phyloP scores from a whole-genome alignment of 1,140 invertebrate species.

The Phthorimaea operculella region DNA sequence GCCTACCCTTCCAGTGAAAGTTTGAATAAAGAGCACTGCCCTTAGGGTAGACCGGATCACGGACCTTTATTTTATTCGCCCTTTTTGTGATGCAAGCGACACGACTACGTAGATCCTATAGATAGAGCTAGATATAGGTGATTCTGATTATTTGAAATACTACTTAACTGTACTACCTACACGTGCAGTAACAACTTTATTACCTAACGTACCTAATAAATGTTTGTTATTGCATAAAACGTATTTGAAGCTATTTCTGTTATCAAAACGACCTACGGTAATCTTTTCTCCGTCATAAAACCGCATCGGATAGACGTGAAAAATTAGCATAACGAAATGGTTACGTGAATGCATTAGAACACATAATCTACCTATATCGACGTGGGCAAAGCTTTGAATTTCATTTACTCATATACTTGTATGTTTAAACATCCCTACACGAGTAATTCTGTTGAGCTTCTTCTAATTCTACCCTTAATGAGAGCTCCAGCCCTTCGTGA shows the following conservation, averaged over 20 bases:
- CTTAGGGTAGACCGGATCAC: slow-evolving; percentile 36
- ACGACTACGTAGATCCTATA: background rate
- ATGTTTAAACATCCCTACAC: slow-evolving; percentile 37
- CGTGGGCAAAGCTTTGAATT: background rate
- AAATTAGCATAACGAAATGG: slow-evolving; percentile 2
- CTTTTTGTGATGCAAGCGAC: slow-evolving; percentile 18
- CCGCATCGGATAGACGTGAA: background rate
- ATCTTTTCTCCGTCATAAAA: background rate
- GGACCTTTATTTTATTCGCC: slow-evolving; percentile 29
- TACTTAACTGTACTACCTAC: no score
- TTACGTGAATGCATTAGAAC: slow-evolving; percentile 14
- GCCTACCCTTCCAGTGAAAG: slow-evolving; percentile 45
- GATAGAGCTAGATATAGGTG: no score
- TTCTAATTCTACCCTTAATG: slow-evolving; percentile 47
- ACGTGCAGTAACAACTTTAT: no score
- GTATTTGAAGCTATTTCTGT: background rate
- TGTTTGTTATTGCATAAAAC: no score
- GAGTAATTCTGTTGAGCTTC: slow-evolving; percentile 29
- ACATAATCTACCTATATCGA: background rate
- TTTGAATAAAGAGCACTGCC: slow-evolving; percentile 51
- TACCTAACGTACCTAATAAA: no score
- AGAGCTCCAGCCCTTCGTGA: slow-evolving; percentile 33
- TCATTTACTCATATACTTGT: slow-evolving; percentile 23
- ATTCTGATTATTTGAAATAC: no score
- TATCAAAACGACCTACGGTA: background rate